A percentile compares a stretch with the other conserved stretches of the same genome.
phyloP scores from a whole-genome alignment of 1,140 invertebrate genomes.

The Delia radicum region DNA sequence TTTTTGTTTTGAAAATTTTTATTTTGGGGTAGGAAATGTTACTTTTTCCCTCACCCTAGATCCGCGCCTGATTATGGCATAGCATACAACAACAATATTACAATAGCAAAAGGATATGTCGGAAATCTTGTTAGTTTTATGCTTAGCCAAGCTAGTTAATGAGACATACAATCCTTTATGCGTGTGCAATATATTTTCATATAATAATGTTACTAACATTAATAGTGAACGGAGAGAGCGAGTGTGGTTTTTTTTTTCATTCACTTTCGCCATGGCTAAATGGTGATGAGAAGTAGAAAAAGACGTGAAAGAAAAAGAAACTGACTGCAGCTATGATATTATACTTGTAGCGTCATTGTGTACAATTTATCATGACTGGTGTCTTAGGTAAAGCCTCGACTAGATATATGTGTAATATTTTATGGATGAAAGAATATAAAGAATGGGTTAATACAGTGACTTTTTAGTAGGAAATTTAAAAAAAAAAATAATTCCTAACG shows the following conservation, averaged over 20 bases:
- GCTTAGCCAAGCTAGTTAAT: slow-evolving; percentile 18
- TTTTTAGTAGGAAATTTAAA: not conserved
- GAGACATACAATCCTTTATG: slow-evolving; percentile 11
- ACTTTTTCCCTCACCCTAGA: no score
- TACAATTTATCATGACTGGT: not conserved
- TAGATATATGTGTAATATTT: not conserved
- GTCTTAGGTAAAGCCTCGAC: not conserved
- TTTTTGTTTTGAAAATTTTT: no score
- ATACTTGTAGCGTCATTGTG: not conserved
- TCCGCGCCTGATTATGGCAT: no score
- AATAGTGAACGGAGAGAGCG: not conserved
- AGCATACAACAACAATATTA: no score
- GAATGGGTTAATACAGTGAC: not conserved
- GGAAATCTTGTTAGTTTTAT: slow-evolving; percentile 17
- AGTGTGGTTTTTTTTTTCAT: no score
- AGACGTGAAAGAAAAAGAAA: not conserved
- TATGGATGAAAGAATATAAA: not conserved
- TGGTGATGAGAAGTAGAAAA: not conserved
- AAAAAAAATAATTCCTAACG: no score
- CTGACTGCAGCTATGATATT: not conserved
- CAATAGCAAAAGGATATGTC: not conserved
- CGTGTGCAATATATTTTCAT: slow-evolving; percentile 10
- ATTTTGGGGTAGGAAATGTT: no score
- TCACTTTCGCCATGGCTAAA: no score
- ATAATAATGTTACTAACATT: not conserved